Percentiles rank a stretch among this genome's conserved stretches.
phyloP scores from a whole-genome alignment of 2,113 vertebrate genomes.

The Shinisaurus crocodilurus region DNA sequence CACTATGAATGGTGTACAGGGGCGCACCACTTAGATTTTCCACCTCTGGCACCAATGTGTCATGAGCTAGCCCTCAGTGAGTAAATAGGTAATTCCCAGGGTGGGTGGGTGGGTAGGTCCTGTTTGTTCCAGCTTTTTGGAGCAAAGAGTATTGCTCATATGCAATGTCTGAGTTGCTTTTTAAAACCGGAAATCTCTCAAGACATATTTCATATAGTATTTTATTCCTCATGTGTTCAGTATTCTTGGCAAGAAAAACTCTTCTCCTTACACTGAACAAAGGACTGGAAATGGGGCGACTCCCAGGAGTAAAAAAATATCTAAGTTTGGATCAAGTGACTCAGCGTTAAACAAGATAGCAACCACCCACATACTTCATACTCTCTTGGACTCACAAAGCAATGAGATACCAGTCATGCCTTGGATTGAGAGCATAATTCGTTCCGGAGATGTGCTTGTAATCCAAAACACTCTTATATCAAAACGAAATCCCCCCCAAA shows the following conservation, averaged over 20 bases:
- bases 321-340: fast-evolving
- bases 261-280: not conserved
- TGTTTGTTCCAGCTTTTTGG: not conserved
- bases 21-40: not conserved
- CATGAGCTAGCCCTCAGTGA: not conserved
- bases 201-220: not conserved
- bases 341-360: not conserved
- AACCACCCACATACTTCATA: not conserved
- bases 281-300: not conserved
- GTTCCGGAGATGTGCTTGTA: no score
- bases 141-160: not conserved
- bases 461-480: no score
- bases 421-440: no score
- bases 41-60: not conserved
- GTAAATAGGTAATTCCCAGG: not conserved
- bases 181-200: fast-evolving
- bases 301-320: not conserved
- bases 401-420: no score
- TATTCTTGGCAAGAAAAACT: not conserved
- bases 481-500: no score
- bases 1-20: not conserved
- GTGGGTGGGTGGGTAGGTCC: no score
- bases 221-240: not conserved
- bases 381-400: not conserved
- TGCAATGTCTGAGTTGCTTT: not conserved